These are phyloP conservation scores for Serilophus lunatus DNA, from an alignment of 2,113 vertebrate species.

Conservation along the genomic window DNA sequence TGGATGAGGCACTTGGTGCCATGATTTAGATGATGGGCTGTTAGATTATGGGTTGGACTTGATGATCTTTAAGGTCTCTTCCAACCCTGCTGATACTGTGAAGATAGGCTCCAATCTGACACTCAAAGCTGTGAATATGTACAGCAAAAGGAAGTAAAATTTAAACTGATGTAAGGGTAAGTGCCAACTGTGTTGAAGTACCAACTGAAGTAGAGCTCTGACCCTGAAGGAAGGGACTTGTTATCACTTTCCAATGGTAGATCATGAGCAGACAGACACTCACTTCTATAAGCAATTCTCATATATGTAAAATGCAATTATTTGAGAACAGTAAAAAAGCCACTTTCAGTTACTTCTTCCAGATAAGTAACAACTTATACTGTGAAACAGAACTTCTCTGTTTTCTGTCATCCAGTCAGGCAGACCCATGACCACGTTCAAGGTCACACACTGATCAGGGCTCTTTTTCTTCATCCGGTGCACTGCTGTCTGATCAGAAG, in stretches of 20 bases:
- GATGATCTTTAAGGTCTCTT: no score
- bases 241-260: not conserved
- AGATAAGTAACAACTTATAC: not conserved
- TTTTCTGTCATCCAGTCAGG: not conserved
- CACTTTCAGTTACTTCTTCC: constrained; percentile 10
- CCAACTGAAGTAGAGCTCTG: not conserved
- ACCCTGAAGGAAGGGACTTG: not conserved
- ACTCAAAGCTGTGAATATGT: not conserved
- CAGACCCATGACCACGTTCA: not conserved
- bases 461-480: constrained; percentile 25
- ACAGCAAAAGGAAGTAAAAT: not conserved
- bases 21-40: no score
- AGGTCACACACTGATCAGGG: constrained; percentile 27
- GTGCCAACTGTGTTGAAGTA: not conserved
- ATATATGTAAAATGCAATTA: not conserved
- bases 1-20: no score
- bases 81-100: no score
- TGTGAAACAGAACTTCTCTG: constrained; percentile 44
- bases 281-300: not conserved
- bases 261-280: not conserved
- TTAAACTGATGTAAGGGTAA: not conserved
- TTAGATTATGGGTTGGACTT: no score
- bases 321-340: not conserved
- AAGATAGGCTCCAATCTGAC: not conserved
- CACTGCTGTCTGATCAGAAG: constrained; percentile 8